phyloP scores from a whole-genome alignment of 2,888 invertebrate genomes.

The Barypeithes pellucidus region DNA sequence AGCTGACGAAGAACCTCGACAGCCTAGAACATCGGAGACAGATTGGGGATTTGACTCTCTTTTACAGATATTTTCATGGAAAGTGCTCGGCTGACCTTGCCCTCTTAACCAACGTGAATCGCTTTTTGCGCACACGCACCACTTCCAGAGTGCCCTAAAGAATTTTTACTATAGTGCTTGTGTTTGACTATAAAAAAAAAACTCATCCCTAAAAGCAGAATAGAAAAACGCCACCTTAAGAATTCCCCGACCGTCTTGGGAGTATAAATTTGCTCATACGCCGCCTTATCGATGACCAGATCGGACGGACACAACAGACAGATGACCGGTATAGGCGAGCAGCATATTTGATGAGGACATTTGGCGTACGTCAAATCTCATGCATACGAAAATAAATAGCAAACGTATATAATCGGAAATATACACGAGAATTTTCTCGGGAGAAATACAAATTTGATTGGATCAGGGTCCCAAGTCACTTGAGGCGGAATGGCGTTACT shows the following conservation, averaged over 20 bases:
- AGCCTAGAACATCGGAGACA: too few species aligned
- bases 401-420: slow-evolving; percentile 67
- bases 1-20: too few species aligned
- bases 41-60: too few species aligned
- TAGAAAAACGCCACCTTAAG: too few species aligned
- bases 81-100: too few species aligned
- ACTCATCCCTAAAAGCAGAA: too few species aligned
- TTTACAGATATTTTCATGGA: too few species aligned
- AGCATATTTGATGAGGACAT: slow-evolving; percentile 68
- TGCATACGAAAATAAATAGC: slow-evolving; percentile 69
- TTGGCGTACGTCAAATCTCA: slow-evolving; percentile 68
- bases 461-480: slow-evolving; percentile 61
- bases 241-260: slow-evolving; percentile 4
- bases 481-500: slow-evolving; percentile 53
- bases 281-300: slow-evolving; percentile 22
- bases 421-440: slow-evolving; percentile 67
- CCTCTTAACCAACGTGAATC: too few species aligned
- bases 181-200: too few species aligned
- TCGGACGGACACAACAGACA: slow-evolving; percentile 58
- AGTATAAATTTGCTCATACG: neutral
- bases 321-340: slow-evolving; percentile 65
- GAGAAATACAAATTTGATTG: slow-evolving; percentile 70
- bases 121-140: too few species aligned
- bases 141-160: too few species aligned
- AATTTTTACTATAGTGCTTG: too few species aligned